Percentiles rank a stretch among this genome's conserved stretches.
Conservation (phyloP, 2,888 invertebrate genomes). For the Hipparchia semele region DNA sequence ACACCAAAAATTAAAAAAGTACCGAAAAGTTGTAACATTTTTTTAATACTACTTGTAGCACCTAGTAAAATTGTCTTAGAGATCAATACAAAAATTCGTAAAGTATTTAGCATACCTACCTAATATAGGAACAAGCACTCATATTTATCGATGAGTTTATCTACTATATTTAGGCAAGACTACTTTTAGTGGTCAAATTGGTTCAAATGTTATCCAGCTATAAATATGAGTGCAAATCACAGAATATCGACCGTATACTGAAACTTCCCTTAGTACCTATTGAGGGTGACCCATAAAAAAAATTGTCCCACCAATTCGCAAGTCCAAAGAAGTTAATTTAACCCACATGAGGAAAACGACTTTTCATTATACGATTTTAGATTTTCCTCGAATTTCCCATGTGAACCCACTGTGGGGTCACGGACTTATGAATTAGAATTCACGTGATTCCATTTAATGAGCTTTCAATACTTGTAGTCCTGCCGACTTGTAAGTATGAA, state of each 20-base stretch:
- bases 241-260: not conserved
- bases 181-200: slow-evolving; percentile 16
- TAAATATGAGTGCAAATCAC: slow-evolving; percentile 36
- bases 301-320: no score
- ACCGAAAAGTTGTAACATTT: slow-evolving; percentile 54
- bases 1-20: slow-evolving; percentile 35
- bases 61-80: slow-evolving; percentile 71
- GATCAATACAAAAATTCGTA: slow-evolving; percentile 54
- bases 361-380: no score
- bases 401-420: no score
- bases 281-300: no score
- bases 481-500: no score
- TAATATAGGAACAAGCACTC: slow-evolving; percentile 49
- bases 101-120: slow-evolving; percentile 17
- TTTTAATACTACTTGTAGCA: slow-evolving; percentile 74
- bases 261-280: not conserved
- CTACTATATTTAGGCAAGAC: slow-evolving; percentile 25
- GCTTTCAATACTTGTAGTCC: no score
- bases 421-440: no score
- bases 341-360: no score
- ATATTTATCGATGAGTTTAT: slow-evolving; percentile 35
- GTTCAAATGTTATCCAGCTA: slow-evolving; percentile 8
- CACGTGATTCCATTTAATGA: no score
- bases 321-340: no score
- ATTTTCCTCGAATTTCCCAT: no score